Conservation (phyloP, 2,113 vertebrate species). For the Colossoma macropomum region DNA sequence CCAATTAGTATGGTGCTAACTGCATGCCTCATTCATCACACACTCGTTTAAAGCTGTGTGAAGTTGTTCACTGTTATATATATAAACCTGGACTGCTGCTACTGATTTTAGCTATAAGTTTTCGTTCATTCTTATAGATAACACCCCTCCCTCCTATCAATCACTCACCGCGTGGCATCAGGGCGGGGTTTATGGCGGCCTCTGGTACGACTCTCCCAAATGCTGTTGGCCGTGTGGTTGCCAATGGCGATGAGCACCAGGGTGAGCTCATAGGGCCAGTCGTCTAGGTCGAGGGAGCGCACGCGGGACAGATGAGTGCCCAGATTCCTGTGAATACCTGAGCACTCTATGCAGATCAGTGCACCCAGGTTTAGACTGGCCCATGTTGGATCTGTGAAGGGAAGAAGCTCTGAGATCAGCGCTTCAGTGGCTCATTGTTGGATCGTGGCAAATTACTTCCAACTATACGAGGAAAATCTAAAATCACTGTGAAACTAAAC, state of each 20-base stretch:
- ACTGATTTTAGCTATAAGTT: too few relatives aligned
- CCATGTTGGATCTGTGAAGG: constrained; percentile 90
- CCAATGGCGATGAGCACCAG: constrained; percentile 92
- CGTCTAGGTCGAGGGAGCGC: constrained; percentile 93
- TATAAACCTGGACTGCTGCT: too few relatives aligned
- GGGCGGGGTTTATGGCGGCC: constrained; percentile 87
- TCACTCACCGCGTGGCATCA: constrained; percentile 82
- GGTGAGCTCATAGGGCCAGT: constrained; percentile 93
- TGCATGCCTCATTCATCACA: too few relatives aligned
- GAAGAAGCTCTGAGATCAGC: neutral
- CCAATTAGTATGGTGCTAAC: too few relatives aligned
- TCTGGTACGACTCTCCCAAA: constrained; percentile 91
- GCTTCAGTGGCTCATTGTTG: too few relatives aligned
- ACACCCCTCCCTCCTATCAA: too few relatives aligned
- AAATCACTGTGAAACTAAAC: neutral
- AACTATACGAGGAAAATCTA: too few relatives aligned
- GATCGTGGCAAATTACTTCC: too few relatives aligned
- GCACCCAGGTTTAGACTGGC: constrained; percentile 95
- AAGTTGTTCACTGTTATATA: too few relatives aligned
- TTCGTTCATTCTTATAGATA: too few relatives aligned
- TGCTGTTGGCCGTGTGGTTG: constrained; percentile 89
- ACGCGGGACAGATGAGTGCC: constrained; percentile 95
- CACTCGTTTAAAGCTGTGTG: too few relatives aligned
- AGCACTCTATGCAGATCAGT: constrained; percentile 96
- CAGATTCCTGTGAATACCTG: constrained; percentile 94